phyloP scores from a whole-genome alignment of 1,140 invertebrate species.

The Drosophila arawakana region DNA sequence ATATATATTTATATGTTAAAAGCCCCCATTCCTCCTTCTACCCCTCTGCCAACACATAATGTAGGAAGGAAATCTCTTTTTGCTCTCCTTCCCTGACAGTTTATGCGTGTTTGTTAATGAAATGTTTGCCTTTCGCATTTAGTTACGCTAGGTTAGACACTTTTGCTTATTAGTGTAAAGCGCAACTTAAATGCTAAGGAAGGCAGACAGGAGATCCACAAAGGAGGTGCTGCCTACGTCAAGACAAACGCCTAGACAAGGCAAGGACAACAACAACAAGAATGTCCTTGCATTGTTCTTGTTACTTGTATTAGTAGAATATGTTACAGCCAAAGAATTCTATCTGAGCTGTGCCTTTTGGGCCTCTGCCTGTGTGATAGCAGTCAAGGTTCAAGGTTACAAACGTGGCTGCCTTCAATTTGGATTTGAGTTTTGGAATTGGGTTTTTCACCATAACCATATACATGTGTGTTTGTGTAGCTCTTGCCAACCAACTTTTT shows the following conservation, averaged over 20 bases:
- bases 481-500: too few relatives aligned
- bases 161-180: constrained; percentile 82
- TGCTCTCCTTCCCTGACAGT: not conserved
- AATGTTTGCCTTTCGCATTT: constrained; percentile 81
- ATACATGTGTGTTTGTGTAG: not conserved
- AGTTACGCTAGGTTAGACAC: constrained; percentile 81
- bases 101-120: constrained; percentile 80
- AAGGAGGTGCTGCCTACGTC: constrained; percentile 26
- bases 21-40: constrained; percentile 1
- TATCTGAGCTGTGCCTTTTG: constrained; percentile 11
- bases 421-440: constrained; percentile 17
- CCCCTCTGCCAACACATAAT: not conserved
- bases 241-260: constrained; percentile 58
- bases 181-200: constrained; percentile 70
- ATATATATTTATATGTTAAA: constrained; percentile 3
- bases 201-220: constrained; percentile 10
- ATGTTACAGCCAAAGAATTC: constrained; percentile 57
- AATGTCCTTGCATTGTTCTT: constrained; percentile 62
- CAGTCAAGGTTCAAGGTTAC: constrained; percentile 70
- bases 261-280: constrained; percentile 32
- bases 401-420: constrained; percentile 45
- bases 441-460: constrained; percentile 3
- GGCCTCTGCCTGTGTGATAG: constrained; percentile 12
- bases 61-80: not conserved
- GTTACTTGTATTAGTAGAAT: constrained; percentile 30